Percentiles rank a stretch among this genome's conserved stretches.
Conservation (phyloP, 2,888 invertebrate species). For the Zelleria hepariella region DNA sequence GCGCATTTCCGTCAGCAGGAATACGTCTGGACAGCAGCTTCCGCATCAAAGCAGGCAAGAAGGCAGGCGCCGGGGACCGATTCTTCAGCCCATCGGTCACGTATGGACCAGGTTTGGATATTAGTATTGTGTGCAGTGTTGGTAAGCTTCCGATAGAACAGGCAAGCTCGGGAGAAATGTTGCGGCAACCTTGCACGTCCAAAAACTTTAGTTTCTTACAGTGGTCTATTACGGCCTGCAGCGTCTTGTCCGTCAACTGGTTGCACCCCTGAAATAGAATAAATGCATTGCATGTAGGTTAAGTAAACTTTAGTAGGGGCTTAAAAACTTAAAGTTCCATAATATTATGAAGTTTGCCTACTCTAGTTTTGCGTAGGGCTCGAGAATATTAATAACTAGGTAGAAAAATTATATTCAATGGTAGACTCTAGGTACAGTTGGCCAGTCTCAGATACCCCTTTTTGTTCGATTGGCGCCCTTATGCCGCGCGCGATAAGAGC, state of each 20-base stretch:
- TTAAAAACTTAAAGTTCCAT: too few species aligned
- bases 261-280: conserved; percentile 69
- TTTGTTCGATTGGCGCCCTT: too few species aligned
- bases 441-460: too few species aligned
- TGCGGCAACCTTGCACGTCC: conserved; percentile 70
- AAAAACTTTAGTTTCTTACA: conserved; percentile 69
- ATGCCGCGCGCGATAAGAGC: too few species aligned
- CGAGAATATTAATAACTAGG: too few species aligned
- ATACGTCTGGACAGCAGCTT: conserved; percentile 26
- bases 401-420: too few species aligned
- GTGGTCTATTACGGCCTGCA: conserved; percentile 60
- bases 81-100: conserved; percentile 50
- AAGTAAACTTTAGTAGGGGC: too few species aligned
- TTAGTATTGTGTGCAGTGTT: conserved; percentile 56
- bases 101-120: conserved; percentile 62
- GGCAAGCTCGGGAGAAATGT: conserved; percentile 58
- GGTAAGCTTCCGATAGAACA: conserved; percentile 47
- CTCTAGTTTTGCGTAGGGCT: too few species aligned
- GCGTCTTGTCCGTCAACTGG: conserved; percentile 70
- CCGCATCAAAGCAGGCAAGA: conserved; percentile 50
- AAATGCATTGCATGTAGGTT: too few species aligned
- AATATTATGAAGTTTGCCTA: too few species aligned
- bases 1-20: not conserved
- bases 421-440: too few species aligned
- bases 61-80: conserved; percentile 46